These are phyloP conservation scores for Nomada hirtipes DNA, from an alignment of 2,888 invertebrate species.

Conservation along the genomic window DNA sequence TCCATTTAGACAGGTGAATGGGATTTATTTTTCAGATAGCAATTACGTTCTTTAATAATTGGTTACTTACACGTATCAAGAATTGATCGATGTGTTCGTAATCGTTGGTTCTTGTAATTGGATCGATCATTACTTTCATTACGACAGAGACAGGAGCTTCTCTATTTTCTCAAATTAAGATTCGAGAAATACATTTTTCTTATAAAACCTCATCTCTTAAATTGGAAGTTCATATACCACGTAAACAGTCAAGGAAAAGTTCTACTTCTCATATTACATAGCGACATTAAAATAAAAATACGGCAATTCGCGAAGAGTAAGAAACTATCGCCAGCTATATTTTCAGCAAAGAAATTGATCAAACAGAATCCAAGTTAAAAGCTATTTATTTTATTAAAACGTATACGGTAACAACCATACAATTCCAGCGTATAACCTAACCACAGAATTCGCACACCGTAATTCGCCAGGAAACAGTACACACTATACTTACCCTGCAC, in stretches of 20 bases:
- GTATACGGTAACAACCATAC: no score
- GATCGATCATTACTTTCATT: slow-evolving; percentile 4
- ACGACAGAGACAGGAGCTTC: not conserved
- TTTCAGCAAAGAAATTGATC: no score
- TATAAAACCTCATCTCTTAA: no score
- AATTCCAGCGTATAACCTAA: not conserved
- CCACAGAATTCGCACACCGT: not conserved
- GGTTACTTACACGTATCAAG: slow-evolving; percentile 18
- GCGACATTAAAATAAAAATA: no score
- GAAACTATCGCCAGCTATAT: no score
- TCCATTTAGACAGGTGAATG: slow-evolving; percentile 14
- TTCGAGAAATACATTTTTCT: no score
- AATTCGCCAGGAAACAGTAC: not conserved
- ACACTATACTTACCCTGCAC: not conserved
- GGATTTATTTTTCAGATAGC: slow-evolving; percentile 12
- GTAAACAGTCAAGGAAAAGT: no score
- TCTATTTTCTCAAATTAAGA: not conserved
- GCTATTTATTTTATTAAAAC: no score
- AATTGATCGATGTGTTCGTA: slow-evolving; percentile 1
- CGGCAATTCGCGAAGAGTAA: no score
- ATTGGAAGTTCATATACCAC: no score
- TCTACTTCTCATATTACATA: no score
- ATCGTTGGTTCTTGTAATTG: slow-evolving; percentile 8
- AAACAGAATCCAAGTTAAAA: no score
- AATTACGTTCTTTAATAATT: slow-evolving; percentile 30